These are phyloP conservation scores for Oxygymnocypris stewartii DNA, from an alignment of 2,113 vertebrate genomes.

Conservation along the genomic window DNA sequence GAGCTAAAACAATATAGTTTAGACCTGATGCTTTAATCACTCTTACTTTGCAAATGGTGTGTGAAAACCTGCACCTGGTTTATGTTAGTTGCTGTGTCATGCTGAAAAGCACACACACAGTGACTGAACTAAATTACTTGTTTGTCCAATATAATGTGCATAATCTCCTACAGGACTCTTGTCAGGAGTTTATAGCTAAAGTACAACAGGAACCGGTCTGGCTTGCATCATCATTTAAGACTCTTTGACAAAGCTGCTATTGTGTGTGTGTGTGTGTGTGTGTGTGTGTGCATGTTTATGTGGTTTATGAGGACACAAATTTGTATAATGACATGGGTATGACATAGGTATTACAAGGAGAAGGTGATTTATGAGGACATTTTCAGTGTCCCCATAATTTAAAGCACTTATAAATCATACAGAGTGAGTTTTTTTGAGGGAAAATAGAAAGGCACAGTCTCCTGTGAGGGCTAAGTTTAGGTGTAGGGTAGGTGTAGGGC, in stretches of 20 bases:
- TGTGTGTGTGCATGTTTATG: too few species aligned
- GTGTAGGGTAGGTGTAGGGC: too few species aligned
- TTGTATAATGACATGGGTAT: too few species aligned
- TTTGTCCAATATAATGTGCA: conserved; percentile 20
- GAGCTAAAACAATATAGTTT: conserved; percentile 52
- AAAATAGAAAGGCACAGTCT: too few species aligned
- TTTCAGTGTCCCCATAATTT: too few species aligned
- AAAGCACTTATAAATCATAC: too few species aligned
- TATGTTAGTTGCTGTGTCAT: background rate
- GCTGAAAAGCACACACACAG: conserved; percentile 26
- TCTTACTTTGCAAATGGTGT: conserved; percentile 43
- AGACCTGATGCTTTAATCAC: conserved; percentile 44
- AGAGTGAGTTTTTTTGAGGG: too few species aligned
- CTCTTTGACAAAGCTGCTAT: conserved; percentile 84
- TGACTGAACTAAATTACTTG: conserved; percentile 55
- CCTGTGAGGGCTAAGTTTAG: too few species aligned
- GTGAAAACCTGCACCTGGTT: conserved; percentile 38
- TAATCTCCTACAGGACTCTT: conserved; percentile 62
- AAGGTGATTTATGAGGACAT: too few species aligned
- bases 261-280: conserved; percentile 74
- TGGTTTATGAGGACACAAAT: too few species aligned
- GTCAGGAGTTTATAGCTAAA: conserved; percentile 63
- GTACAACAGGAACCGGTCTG: conserved; percentile 59
- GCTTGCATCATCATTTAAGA: conserved; percentile 75
- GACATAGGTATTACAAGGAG: too few species aligned